Base-by-base conservation (phyloP, 2,888 invertebrate genomes). In the Dysmachus trigonus region DNA sequence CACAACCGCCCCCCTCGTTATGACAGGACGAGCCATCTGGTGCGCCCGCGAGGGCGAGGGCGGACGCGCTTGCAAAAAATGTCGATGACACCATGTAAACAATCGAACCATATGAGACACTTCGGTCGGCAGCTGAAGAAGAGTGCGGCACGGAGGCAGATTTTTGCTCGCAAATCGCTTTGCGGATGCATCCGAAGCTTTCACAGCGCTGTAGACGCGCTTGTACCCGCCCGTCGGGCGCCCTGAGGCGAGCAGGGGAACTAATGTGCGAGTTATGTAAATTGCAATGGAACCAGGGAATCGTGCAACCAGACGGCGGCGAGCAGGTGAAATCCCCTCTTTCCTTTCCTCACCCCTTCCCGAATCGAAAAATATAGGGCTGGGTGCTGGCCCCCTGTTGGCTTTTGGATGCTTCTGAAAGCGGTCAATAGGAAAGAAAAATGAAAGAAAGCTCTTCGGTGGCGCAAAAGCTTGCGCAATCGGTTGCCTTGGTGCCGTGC, bases 401-500 rank as follows among this genome's bases (percentile, higher is more conserved):
- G 72, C 83, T 83, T 27, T 83, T n/a, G 15, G 15, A 35, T 72
- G 22, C 3, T 62, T 62, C 62, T 22, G 18, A 22, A 22, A 22
- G 27, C 22, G 62, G 3, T 22, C 2, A 62, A 72, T 3, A 33
- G 33, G 2, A 77, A 41, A 77, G 18, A 41, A 15, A 1, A n/a
- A n/a, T n/a, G n/a, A n/a, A 38, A 7, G 13, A 22, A 86, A 87
- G 47, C 47, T 47, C 18, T n/a, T n/a, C 18, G 47, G 47, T 88
- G 87, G 87, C 86, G 86, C n/a, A 85, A 87, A 86, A 85, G 82
- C 88, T 81, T 87, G 86, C 86, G 41, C 86, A 86, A 86, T 86
- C 87, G 87, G 86, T 71, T 74, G 35, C 85, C 79, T 86, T 83
- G 18, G 10, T 22, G 62, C 10, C 18, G 22, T 62, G 27, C 62